These are phyloP conservation scores for Pteropus alecto DNA, from an alignment of 2,113 vertebrate genomes.

Conservation along the genomic window DNA sequence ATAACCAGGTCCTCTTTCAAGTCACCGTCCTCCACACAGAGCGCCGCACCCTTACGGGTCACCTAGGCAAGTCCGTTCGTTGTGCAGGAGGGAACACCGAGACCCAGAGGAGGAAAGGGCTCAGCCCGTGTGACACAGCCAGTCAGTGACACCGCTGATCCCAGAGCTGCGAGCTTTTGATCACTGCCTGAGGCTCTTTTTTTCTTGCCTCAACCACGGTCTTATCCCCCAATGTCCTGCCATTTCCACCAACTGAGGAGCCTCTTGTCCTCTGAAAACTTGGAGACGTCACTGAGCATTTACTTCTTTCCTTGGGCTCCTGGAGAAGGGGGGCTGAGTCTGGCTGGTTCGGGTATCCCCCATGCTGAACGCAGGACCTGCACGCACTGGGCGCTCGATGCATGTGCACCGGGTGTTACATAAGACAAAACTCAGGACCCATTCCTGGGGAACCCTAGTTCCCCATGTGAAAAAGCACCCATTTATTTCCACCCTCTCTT, in stretches of 20 bases:
- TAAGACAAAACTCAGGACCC: neutral
- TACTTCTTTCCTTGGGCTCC: neutral
- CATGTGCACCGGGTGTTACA: neutral
- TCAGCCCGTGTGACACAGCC: neutral
- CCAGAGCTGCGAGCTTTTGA: neutral
- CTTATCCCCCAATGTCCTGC: neutral
- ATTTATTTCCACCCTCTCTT: constrained; percentile 24
- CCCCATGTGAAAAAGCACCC: constrained; percentile 28
- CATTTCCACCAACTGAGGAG: neutral
- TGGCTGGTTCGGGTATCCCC: neutral
- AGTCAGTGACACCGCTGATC: neutral
- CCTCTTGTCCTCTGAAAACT: neutral
- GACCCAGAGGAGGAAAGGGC: neutral
- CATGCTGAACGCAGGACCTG: neutral
- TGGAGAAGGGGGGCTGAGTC: neutral
- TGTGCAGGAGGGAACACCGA: neutral
- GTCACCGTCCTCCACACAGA: neutral
- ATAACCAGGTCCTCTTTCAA: neutral
- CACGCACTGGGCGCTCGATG: neutral
- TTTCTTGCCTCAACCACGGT: no score
- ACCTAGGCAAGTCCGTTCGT: neutral
- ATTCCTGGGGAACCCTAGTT: neutral
- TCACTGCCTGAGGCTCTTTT: neutral
- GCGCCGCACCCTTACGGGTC: neutral
- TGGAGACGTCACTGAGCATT: neutral